Percentiles rank a stretch among this genome's conserved stretches.
Evolutionary conservation across 2,797 vertebrate genomes (phyloP).

Genomic region (Odontamblyopus rebecca): DNA sequence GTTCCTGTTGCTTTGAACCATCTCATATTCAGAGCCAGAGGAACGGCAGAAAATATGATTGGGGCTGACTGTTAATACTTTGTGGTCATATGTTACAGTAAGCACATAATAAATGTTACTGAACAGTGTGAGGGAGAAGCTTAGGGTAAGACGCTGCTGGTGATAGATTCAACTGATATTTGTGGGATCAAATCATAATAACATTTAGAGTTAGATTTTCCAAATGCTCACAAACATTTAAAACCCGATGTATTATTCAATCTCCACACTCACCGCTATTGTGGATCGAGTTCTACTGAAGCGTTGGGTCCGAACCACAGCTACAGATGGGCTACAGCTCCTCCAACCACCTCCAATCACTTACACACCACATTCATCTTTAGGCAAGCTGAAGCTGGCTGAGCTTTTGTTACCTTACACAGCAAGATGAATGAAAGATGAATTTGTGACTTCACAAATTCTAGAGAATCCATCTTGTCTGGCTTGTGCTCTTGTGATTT

Average conservation of each 20-base stretch:
- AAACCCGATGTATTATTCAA: neutral
- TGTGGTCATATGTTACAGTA: slow-evolving; percentile 32
- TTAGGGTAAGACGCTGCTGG: neutral
- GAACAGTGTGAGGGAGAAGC: neutral
- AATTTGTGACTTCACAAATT: too few relatives aligned
- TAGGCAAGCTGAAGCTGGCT: too few relatives aligned
- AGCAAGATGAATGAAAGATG: too few relatives aligned
- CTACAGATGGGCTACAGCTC: neutral
- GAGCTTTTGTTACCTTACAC: too few relatives aligned
- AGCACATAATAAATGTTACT: slow-evolving; percentile 14
- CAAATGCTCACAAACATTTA: neutral
- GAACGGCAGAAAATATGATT: slow-evolving; percentile 17
- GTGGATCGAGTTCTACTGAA: too few relatives aligned
- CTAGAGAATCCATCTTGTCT: too few relatives aligned
- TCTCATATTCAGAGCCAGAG: slow-evolving; percentile 25
- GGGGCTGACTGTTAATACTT: slow-evolving; percentile 34
- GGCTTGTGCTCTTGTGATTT: too few relatives aligned
- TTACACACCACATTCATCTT: neutral
- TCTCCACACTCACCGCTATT: neutral
- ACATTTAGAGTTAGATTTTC: neutral
- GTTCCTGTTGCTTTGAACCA: slow-evolving; percentile 27
- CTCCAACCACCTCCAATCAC: neutral
- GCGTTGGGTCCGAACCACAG: too few relatives aligned
- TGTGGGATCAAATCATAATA: neutral
- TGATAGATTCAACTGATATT: neutral